phyloP scores from a whole-genome alignment of 2,888 invertebrate species.

The Drosophila recens region DNA sequence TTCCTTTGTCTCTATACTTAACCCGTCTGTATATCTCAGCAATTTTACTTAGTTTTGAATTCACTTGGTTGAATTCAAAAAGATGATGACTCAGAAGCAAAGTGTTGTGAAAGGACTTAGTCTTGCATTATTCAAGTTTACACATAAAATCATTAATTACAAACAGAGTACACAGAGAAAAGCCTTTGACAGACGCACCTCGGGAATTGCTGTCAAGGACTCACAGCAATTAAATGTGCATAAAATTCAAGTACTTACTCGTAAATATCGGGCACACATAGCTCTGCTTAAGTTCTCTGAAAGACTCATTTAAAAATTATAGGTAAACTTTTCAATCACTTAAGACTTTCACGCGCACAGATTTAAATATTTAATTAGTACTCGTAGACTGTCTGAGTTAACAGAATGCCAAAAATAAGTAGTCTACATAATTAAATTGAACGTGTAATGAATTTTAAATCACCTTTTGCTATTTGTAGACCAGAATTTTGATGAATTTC shows the following conservation, averaged over 20 bases:
- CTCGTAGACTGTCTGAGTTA: conserved; percentile 21
- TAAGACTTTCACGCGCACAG: conserved; percentile 52
- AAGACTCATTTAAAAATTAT: conserved; percentile 18
- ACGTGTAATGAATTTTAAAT: conserved; percentile 76
- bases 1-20: neutral
- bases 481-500: conserved; percentile 42
- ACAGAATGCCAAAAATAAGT: conserved; percentile 60
- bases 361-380: conserved; percentile 74
- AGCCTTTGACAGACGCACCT: neutral
- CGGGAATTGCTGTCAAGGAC: conserved; percentile 6
- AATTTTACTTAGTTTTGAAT: conserved; percentile 5
- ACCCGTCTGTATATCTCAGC: conserved; percentile 8
- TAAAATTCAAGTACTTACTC: conserved; percentile 11
- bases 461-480: conserved; percentile 42
- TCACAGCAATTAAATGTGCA: conserved; percentile 56
- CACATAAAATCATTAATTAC: conserved; percentile 32
- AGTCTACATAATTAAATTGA: conserved; percentile 67
- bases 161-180: neutral
- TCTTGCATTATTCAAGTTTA: conserved; percentile 20
- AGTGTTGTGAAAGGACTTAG: conserved; percentile 4
- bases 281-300: neutral
- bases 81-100: conserved; percentile 25
- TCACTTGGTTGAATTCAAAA: neutral
- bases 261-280: neutral
- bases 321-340: conserved; percentile 61